Percentiles rank a stretch among this genome's conserved stretches.
These are phyloP conservation scores for Falco biarmicus DNA, from an alignment of 2,797 vertebrate species.

Conservation along the genomic window DNA sequence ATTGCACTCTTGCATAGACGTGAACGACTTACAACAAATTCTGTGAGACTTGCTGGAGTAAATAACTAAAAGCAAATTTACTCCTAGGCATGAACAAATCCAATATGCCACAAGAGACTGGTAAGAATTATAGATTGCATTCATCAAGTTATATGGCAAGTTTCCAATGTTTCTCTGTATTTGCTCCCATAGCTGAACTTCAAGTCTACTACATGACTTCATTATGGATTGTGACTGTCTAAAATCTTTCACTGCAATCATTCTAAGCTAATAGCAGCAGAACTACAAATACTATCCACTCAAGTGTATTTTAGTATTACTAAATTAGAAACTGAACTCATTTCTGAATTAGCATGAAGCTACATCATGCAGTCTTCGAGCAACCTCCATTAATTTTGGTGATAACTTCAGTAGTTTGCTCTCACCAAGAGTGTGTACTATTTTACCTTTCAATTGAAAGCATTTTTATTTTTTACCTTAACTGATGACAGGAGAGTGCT, in stretches of 20 bases:
- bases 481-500: neutral
- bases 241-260: neutral
- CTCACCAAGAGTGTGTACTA: neutral
- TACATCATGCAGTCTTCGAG: neutral
- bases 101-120: neutral
- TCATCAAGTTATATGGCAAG: neutral
- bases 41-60: neutral
- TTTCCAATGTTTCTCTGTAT: neutral
- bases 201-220: neutral
- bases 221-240: neutral
- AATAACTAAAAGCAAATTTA: neutral
- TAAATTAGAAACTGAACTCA: neutral
- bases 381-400: neutral
- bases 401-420: neutral
- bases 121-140: neutral
- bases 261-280: neutral
- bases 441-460: neutral
- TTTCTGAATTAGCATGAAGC: neutral
- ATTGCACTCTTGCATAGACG: neutral
- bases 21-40: neutral
- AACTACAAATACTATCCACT: neutral
- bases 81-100: neutral
- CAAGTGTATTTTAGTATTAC: neutral
- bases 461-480: neutral
- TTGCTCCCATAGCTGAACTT: neutral